Conservation (phyloP, 2,888 invertebrate species). For the Imbricaverruca yamaguchii region DNA sequence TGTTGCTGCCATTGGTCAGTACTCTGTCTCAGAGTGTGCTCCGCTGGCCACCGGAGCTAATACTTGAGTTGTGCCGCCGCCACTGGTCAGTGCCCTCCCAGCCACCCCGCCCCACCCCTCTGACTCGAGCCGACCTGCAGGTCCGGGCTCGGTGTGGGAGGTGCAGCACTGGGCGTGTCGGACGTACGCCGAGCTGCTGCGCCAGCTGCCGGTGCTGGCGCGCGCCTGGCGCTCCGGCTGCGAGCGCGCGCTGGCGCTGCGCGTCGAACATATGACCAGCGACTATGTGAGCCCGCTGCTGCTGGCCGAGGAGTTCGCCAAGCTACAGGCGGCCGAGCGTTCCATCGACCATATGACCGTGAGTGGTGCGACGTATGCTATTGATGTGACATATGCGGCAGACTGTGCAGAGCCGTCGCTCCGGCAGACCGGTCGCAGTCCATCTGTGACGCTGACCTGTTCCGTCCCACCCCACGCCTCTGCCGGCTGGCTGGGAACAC, state of each 20-base stretch:
- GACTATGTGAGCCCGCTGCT: constrained; percentile 28
- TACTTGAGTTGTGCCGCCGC: no score
- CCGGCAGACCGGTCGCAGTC: no score
- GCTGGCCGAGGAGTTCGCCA: constrained; percentile 27
- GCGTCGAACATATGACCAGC: constrained; percentile 27
- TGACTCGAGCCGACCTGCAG: neutral
- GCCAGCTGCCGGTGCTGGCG: constrained; percentile 24
- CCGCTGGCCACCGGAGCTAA: no score
- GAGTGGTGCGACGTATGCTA: constrained; percentile 16
- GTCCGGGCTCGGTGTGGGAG: neutral
- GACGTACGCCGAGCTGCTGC: constrained; percentile 20
- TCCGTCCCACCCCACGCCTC: no score
- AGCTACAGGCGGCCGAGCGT: constrained; percentile 25
- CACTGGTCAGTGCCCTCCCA: no score
- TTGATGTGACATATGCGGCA: no score
- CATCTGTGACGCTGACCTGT: no score
- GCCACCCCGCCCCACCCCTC: no score
- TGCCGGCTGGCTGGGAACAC: no score
- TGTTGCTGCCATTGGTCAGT: no score
- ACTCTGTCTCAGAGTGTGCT: no score
- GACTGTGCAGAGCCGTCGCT: no score
- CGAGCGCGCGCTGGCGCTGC: constrained; percentile 23
- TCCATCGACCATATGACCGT: constrained; percentile 33
- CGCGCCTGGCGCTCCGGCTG: constrained; percentile 30
- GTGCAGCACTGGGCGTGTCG: constrained; percentile 16